Evolutionary conservation across 2,113 vertebrate genomes (phyloP).

Genomic region (Lagopus leucura): DNA sequence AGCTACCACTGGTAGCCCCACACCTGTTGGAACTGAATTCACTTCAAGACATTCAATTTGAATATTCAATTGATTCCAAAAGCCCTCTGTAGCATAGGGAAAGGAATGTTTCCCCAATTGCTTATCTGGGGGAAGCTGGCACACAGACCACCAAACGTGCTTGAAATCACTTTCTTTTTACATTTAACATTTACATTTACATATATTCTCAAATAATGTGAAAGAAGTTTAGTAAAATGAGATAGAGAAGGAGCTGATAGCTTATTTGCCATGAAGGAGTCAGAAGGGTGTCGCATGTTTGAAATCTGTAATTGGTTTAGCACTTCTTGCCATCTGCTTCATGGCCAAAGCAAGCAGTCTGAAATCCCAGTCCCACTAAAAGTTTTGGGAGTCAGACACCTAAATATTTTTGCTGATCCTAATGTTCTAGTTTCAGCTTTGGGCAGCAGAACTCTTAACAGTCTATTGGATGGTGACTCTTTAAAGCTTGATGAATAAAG

Average conservation of each 20-base stretch:
- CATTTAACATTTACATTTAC: not conserved
- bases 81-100: constrained; percentile 17
- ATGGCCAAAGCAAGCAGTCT: not conserved
- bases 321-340: not conserved
- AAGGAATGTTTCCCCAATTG: constrained; percentile 46
- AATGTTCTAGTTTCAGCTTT: not conserved
- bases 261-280: not conserved
- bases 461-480: not conserved
- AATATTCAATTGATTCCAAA: constrained; percentile 78
- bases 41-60: constrained; percentile 73
- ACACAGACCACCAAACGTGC: constrained; percentile 7
- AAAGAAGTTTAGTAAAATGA: not conserved
- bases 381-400: not conserved
- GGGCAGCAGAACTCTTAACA: not conserved
- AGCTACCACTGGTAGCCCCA: constrained; percentile 58
- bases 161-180: constrained; percentile 3
- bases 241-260: not conserved
- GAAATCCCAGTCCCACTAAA: not conserved
- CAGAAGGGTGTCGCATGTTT: not conserved
- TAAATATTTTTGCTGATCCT: constrained; percentile 4
- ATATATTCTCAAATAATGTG: constrained; percentile 11
- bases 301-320: not conserved
- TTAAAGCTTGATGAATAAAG: not conserved
- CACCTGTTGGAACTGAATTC: constrained; percentile 70
- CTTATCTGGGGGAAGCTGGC: not conserved